A percentile compares a stretch with the other conserved stretches of the same genome.
phyloP scores from a whole-genome alignment of 2,113 vertebrate genomes.

The Catharus bicknelli region DNA sequence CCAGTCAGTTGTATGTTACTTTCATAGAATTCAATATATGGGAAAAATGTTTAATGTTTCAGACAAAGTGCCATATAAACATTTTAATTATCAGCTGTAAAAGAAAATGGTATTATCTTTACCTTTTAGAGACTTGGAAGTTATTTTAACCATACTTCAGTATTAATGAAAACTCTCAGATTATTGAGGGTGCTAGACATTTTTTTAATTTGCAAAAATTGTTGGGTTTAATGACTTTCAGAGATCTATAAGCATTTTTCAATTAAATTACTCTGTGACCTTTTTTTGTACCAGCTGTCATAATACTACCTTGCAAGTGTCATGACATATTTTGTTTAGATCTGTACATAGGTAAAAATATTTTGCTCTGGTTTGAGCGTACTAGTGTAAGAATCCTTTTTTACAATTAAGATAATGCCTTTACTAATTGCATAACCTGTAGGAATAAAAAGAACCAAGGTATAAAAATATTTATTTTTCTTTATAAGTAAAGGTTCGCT shows the following conservation, averaged over 20 bases:
- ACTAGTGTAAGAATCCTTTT: neutral
- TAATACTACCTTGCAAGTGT: neutral
- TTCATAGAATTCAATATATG: neutral
- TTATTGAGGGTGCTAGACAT: neutral
- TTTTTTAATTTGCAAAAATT: neutral
- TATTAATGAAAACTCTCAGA: neutral
- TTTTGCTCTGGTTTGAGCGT: neutral
- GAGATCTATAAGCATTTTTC: neutral
- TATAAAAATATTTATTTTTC: neutral
- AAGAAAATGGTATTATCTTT: neutral
- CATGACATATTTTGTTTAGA: neutral
- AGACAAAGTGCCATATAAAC: neutral
- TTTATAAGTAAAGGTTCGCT: neutral
- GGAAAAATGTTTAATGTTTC: neutral
- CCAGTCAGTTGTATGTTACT: neutral
- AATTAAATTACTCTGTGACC: neutral
- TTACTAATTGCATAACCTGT: neutral
- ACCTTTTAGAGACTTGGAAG: neutral
- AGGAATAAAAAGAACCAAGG: neutral
- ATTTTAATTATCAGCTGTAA: neutral
- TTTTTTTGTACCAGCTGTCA: neutral
- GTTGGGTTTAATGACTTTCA: neutral
- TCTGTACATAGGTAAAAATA: neutral
- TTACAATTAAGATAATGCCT: neutral
- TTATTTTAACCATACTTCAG: neutral